Conservation (phyloP, 1,140 invertebrate genomes). For the Hypothenemus hampei region DNA sequence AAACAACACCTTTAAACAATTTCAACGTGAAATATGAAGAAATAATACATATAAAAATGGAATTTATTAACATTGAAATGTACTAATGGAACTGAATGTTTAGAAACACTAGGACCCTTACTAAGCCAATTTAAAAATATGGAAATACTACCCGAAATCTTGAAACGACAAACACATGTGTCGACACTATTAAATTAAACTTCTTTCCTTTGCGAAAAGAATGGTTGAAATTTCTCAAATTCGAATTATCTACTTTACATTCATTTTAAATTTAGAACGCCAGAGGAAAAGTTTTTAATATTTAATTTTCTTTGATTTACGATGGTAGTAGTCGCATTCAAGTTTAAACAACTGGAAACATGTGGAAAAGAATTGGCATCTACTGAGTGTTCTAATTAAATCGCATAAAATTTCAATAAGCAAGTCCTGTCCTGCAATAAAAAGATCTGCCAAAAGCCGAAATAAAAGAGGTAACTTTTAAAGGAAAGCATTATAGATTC, state of each 20-base stretch:
- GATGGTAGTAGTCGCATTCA: conserved; percentile 44
- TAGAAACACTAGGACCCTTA: background rate
- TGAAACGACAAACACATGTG: conserved; percentile 46
- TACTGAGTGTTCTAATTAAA: too few relatives aligned
- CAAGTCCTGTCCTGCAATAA: conserved; percentile 9
- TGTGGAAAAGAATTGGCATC: too few relatives aligned
- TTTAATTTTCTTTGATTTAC: conserved; percentile 48
- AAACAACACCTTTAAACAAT: too few relatives aligned
- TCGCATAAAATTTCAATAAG: too few relatives aligned
- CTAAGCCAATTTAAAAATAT: conserved; percentile 36
- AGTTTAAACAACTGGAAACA: conserved; percentile 34
- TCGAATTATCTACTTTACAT: conserved; percentile 48
- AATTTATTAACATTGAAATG: too few relatives aligned
- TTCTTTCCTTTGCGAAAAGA: conserved; percentile 44
- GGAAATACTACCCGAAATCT: conserved; percentile 40
- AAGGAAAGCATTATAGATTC: conserved; percentile 45
- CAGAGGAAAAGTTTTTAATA: conserved; percentile 46
- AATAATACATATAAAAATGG: too few relatives aligned
- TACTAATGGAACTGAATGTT: too few relatives aligned
- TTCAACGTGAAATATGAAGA: too few relatives aligned
- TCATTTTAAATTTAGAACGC: conserved; percentile 46
- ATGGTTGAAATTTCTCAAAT: conserved; percentile 45
- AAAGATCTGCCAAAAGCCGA: conserved; percentile 33
- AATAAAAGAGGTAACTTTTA: conserved; percentile 42
- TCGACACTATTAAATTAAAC: conserved; percentile 47